A percentile compares a stretch with the other conserved stretches of the same genome.
phyloP scores from a whole-genome alignment of 2,113 vertebrate species.

The Opisthocomus hoazin region DNA sequence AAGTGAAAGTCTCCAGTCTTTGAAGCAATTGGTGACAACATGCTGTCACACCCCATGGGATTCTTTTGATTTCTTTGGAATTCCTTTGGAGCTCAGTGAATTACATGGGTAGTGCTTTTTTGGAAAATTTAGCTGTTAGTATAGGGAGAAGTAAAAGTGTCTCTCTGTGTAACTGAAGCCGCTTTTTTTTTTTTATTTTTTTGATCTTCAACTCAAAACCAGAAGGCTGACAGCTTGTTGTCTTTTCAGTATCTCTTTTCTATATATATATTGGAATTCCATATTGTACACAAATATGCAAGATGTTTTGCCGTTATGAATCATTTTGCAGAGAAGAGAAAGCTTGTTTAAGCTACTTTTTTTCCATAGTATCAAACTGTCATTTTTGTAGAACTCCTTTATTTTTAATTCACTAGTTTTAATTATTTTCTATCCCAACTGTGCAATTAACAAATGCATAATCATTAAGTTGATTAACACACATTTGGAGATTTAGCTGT shows the following conservation, averaged over 20 bases:
- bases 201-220: neutral
- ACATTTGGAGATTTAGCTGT: slow-evolving; percentile 60
- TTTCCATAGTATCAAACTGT: neutral
- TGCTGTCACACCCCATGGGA: neutral
- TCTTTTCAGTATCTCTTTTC: neutral
- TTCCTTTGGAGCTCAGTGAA: neutral
- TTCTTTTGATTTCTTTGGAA: neutral
- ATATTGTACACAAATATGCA: neutral
- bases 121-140: neutral
- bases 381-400: slow-evolving; percentile 37
- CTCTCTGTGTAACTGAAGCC: neutral
- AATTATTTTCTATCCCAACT: slow-evolving; percentile 59
- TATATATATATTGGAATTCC: neutral
- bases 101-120: neutral
- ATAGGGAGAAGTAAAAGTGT: neutral
- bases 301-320: neutral
- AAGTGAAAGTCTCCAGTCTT: neutral
- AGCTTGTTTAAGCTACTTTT: neutral
- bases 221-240: neutral
- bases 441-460: slow-evolving; percentile 64
- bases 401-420: slow-evolving; percentile 54
- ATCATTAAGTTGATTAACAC: slow-evolving; percentile 63
- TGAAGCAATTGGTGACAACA: neutral
- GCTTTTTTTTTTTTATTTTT: too few relatives aligned
- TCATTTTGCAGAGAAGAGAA: neutral